Base-by-base conservation (phyloP, 2,888 invertebrate genomes). In the Drosophila testacea region DNA sequence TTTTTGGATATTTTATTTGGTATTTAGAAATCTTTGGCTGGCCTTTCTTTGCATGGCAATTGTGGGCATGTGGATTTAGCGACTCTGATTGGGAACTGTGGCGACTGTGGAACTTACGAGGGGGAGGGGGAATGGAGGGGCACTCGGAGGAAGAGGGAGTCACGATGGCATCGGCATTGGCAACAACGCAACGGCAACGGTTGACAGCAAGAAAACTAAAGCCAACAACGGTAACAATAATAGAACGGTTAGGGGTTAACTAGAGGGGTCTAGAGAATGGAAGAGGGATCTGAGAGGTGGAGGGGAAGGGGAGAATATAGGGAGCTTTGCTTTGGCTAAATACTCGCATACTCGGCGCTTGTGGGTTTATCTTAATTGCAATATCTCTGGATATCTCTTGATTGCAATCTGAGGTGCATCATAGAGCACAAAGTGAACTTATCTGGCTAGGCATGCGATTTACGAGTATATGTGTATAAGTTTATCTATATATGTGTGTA, bases 291-390 rank as follows among this genome's bases (percentile, higher is more conserved):
- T 30, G 30, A 30, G 30, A 30, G 30, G 6, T 30, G 30, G 48
- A 5, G 54, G 16, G 42, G 2, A 4, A 11, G 34, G 10, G 46
- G 5, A 28, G 30, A 50, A 55, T 6, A 9, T 27, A 9, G 48
- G 46, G 44, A 47, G 30, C 41, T 44, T 38, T 54, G 42, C 56
- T 65, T 42, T 70, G 61, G 65, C 75, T 75, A 78, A 79, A 69
- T 72, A 77, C 62, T 69, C 50, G 57, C 57, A 54, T 69, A 75
- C 22, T 22, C 79, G 70, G 55, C 76, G 60, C 66, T 75, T 73
- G 77, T 73, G 79, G 78, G 60, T 82, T 89, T 85, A 85, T 85
- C 84, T 85, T 85, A 85, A 85, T 85, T 85, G 84, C 84, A 87
- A 84, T 89, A 85, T 85, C 84, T 77, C 50, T 71, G 77, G 62